Evolutionary conservation across 2,113 vertebrate genomes (phyloP), one percentile per base, ranked within the genome.

Genomic region (Empidonax alnorum): DNA sequence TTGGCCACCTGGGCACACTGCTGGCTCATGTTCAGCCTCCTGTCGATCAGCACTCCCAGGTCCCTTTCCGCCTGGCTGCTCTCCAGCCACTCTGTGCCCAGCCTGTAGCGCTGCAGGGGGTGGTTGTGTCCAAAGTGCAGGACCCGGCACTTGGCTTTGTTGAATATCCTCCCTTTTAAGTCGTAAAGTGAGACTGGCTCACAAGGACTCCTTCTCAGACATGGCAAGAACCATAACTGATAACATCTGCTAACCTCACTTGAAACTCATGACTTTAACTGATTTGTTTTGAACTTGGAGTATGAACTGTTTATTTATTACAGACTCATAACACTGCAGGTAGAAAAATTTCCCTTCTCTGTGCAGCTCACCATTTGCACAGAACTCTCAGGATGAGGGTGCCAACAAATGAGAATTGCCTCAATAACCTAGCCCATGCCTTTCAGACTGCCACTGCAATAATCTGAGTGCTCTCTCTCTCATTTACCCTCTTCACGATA

Each of bases 241-340:
- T 0, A 2, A 68, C 9, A 63, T 42, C 24, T 50, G 37, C 35
- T 74, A 91, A 82, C 20, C 19, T 41, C 0, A 3, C 21, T 30
- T 53, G n/a, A 0, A 1, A 18, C 42, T 58, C 15, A 14, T 33
- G 84, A 78, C 4, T 46, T 87, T 33, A 87, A 91, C 9, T 25
- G 39, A 62, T 37, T 84, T 50, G 14, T 58, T 27, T 3, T 30
- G 20, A 86, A 52, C 28, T 41, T 86, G 31, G 17, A 76, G 15
- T 0, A 0, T 28, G 39, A 86, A 18, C 15, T 22, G 13, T 25
- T 55, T 67, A 50, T 59, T 53, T 30, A 37, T 61, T 46, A 42
- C 3, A 49, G n/a, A 65, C 5, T 46, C 7, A 0, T 9, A 55
- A 79, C 33, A 72, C 1, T 0, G 2, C 5, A n/a, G 4, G 4